Percentiles rank a stretch among this genome's conserved stretches.
Conservation (phyloP, 2,888 invertebrate species). For the Pogonocherus hispidulus region DNA sequence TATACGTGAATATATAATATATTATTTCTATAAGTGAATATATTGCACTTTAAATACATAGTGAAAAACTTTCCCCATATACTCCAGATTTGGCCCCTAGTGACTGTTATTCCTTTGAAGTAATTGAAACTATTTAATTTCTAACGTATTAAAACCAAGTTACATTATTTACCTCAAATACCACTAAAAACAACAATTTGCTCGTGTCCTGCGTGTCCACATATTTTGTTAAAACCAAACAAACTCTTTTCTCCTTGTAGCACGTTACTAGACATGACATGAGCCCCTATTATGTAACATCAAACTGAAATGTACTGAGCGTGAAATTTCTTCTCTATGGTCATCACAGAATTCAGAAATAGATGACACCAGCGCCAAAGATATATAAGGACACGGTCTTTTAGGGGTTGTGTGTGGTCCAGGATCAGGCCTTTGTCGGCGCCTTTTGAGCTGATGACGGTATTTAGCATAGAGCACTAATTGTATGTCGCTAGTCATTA, state of each 20-base stretch:
- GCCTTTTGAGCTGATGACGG: not conserved
- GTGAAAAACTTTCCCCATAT: too few relatives aligned
- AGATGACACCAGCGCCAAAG: conserved; percentile 15
- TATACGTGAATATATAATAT: too few relatives aligned
- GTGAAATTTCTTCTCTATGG: conserved; percentile 2
- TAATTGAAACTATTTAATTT: too few relatives aligned
- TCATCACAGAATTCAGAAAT: not conserved
- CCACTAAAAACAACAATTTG: too few relatives aligned
- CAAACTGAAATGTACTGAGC: conserved; percentile 9
- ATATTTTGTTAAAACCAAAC: not conserved
- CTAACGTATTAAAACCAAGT: too few relatives aligned
- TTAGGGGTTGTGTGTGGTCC: conserved; percentile 18
- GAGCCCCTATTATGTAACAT: conserved; percentile 10
- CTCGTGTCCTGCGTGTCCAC: too few relatives aligned
- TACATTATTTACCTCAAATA: too few relatives aligned
- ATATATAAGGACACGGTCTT: conserved; percentile 11
- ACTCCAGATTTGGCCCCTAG: too few relatives aligned
- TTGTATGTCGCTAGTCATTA: not conserved
- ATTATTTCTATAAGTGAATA: too few relatives aligned
- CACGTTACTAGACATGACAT: not conserved
- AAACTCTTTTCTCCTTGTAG: not conserved
- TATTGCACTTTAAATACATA: too few relatives aligned
- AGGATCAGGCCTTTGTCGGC: conserved; percentile 13
- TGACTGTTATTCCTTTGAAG: too few relatives aligned
- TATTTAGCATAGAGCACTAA: conserved; percentile 14